Evolutionary conservation across 2,113 vertebrate species (phyloP).

Genomic region (Phycodurus eques): DNA sequence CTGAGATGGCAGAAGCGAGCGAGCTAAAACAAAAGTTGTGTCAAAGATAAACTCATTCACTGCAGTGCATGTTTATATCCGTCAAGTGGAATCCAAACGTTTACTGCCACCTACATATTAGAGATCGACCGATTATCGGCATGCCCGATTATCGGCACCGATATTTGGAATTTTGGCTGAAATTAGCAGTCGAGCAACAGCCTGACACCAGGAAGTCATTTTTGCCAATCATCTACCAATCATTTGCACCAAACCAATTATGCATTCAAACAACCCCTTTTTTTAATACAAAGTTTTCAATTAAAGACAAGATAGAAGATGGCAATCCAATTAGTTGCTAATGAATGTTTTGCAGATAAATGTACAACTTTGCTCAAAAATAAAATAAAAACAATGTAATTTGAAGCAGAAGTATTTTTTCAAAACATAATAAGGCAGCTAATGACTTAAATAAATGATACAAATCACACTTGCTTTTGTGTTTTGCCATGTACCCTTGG

Average conservation of each 20-base stretch:
- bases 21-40: background rate
- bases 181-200: background rate
- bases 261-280: background rate
- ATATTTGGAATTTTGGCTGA: background rate
- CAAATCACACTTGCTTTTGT: background rate
- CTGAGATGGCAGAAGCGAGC: background rate
- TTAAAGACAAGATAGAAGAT: background rate
- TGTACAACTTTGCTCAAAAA: background rate
- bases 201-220: background rate
- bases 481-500: slow-evolving; percentile 25
- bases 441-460: background rate
- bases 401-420: background rate
- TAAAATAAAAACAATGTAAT: background rate
- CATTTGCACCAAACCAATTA: background rate
- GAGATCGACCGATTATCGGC: no score
- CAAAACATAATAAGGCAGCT: background rate
- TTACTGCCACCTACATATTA: no score
- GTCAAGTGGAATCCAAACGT: background rate
- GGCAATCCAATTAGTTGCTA: background rate
- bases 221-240: slow-evolving; percentile 1
- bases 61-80: background rate
- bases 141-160: no score
- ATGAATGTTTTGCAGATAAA: background rate
- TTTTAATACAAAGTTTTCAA: background rate
- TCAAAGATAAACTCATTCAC: background rate